Conservation (phyloP, 2,113 vertebrate species). For the Microtus richardsoni region DNA sequence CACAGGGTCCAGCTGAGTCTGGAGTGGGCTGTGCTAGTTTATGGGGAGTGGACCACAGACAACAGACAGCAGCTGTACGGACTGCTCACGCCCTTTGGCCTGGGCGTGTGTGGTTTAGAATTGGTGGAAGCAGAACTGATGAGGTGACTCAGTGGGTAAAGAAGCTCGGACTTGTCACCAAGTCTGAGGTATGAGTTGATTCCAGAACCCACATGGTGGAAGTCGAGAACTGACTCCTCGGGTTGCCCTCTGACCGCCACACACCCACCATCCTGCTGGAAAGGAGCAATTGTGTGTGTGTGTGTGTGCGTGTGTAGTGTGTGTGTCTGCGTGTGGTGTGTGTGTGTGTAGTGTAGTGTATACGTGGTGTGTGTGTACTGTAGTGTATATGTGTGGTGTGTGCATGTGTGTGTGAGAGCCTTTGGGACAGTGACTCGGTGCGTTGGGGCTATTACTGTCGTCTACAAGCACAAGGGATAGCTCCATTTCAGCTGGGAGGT, state of each 20-base stretch:
- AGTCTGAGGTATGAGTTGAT: not conserved
- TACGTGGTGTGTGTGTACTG: too few relatives aligned
- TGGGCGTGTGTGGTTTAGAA: not conserved
- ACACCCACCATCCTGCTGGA: not conserved
- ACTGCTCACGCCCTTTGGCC: rapidly evolving
- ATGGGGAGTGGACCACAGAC: not conserved
- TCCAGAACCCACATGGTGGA: not conserved
- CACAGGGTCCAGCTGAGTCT: not conserved
- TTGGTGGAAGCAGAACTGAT: not conserved
- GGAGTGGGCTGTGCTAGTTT: rapidly evolving
- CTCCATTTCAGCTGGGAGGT: too few relatives aligned
- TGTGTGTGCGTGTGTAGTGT: too few relatives aligned
- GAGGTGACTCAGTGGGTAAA: not conserved
- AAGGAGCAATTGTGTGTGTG: not conserved
- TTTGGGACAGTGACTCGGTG: not conserved
- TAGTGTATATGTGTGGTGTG: too few relatives aligned
- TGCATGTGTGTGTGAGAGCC: too few relatives aligned
- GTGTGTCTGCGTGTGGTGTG: too few relatives aligned
- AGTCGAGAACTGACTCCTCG: not conserved
- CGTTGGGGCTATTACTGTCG: not conserved
- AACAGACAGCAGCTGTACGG: not conserved
- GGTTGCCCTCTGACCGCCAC: not conserved
- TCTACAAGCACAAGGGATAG: too few relatives aligned
- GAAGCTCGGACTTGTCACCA: not conserved
- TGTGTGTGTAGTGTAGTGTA: too few relatives aligned